phyloP scores from a whole-genome alignment of 2,888 invertebrate species.

The Maniola hyperantus region DNA sequence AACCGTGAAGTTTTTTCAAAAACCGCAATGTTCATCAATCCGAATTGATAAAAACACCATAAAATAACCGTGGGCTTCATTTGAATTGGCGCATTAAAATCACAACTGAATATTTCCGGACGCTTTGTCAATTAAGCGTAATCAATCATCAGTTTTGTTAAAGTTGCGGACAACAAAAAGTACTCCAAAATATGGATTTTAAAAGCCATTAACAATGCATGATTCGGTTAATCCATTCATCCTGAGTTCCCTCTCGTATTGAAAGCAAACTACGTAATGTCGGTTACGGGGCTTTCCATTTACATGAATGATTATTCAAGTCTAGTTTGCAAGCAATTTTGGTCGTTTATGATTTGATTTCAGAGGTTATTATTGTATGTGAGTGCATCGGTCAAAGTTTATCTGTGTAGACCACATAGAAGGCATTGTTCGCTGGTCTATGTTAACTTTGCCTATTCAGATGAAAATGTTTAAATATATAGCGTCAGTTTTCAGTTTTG shows the following conservation, averaged over 20 bases:
- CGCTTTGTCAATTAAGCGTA: constrained; percentile 23
- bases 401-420: constrained; percentile 61
- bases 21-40: background rate
- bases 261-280: constrained; percentile 69
- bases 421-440: constrained; percentile 56
- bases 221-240: constrained; percentile 64
- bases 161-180: constrained; percentile 28
- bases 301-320: constrained; percentile 75
- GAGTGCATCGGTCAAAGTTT: constrained; percentile 57
- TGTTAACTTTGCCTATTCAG: constrained; percentile 50
- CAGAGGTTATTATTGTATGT: constrained; percentile 50
- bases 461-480: constrained; percentile 28
- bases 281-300: constrained; percentile 68
- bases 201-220: constrained; percentile 57
- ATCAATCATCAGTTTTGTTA: constrained; percentile 28
- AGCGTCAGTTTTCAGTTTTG: constrained; percentile 3
- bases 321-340: constrained; percentile 49
- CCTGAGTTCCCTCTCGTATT: constrained; percentile 59
- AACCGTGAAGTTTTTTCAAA: background rate
- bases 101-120: constrained; percentile 23
- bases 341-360: constrained; percentile 41
- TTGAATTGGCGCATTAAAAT: constrained; percentile 19
- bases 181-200: constrained; percentile 47
- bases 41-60: constrained; percentile 8
- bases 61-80: constrained; percentile 2